Base-by-base conservation (phyloP, 2,113 vertebrate genomes). In the Romanogobio albipinnatus region DNA sequence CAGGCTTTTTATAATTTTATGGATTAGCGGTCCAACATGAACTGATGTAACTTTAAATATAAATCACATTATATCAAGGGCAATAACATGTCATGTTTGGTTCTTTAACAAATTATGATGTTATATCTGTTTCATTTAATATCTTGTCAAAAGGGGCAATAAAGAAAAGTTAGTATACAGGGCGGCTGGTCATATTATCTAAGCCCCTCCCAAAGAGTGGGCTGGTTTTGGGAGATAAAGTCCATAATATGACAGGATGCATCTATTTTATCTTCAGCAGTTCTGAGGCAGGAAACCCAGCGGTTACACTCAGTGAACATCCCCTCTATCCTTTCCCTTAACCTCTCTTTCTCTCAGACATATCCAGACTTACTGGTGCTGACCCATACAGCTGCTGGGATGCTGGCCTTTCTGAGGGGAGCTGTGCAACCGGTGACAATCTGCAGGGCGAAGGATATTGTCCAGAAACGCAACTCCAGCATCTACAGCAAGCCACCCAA, bases 401-500 rank as follows among this genome's bases (percentile, higher is more conserved):
- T 89, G 89, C 53, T 83, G 77, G 61, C 59, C 43, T 79, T 82
- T 19, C 76, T 89, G 79, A 87, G 82, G 36, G 79, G 82, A 26
- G 62, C 66, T 79, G 9, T 81, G 51, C 84, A 73, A 70, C 74
- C 68, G 9, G 47, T 45, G 7, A 51, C 64, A n/a, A 24, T 88
- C 71, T 76, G 68, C 81, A 58, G 64, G 83, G 58, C 86, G 36
- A 82, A 74, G 36, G 9, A 19, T 22, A 3, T 91, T 51, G 47
- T 89, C 70, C 87, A 80, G 59, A 83, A 86, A 6, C 86, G 64
- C 3, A 90, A 85, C 74, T 81, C 87, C 80, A 84, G 3, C n/a
- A 91, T 93, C 83, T 90, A 92, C 85, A 91, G 90, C 83, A 93
- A 92, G 78, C 92, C 93, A 10, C 88, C 93, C 58, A 91, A 84